These are phyloP conservation scores for Benitochromis conjunctus DNA, from an alignment of 2,113 vertebrate genomes.

Conservation along the genomic window DNA sequence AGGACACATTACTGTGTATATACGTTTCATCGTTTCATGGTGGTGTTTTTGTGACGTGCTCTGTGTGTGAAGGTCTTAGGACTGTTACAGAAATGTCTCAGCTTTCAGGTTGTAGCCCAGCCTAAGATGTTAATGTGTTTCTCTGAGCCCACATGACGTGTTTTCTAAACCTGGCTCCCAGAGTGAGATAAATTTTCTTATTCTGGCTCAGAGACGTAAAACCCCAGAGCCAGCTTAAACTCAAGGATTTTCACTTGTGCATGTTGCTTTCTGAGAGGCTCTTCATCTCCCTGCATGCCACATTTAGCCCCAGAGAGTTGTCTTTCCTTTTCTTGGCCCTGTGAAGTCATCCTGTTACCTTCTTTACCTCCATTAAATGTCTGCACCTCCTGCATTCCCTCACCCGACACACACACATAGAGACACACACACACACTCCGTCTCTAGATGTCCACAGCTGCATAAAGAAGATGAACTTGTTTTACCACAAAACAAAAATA, in stretches of 20 bases:
- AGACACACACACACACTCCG: neutral
- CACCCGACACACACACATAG: neutral
- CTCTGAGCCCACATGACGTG: neutral
- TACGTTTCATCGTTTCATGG: neutral
- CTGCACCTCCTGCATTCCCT: neutral
- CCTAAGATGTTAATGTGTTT: neutral
- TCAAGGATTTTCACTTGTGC: constrained; percentile 27
- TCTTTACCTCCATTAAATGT: constrained; percentile 24
- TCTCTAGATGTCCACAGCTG: neutral
- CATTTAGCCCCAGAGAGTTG: constrained; percentile 32
- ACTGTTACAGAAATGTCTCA: neutral
- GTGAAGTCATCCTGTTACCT: constrained; percentile 35
- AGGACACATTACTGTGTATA: neutral
- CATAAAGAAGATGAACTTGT: constrained; percentile 30
- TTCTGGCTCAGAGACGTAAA: constrained; percentile 2
- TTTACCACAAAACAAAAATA: constrained; percentile 45
- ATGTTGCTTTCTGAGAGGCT: neutral
- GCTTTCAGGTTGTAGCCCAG: neutral
- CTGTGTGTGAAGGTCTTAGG: neutral
- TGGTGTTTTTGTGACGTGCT: neutral
- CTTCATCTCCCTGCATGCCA: constrained; percentile 17
- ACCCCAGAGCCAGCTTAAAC: constrained; percentile 28
- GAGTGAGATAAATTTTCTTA: constrained; percentile 8
- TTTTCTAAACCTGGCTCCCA: neutral
- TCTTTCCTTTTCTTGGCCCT: constrained; percentile 12